These are phyloP conservation scores for Thomomys bottae DNA, from an alignment of 2,113 vertebrate genomes.

Conservation along the genomic window DNA sequence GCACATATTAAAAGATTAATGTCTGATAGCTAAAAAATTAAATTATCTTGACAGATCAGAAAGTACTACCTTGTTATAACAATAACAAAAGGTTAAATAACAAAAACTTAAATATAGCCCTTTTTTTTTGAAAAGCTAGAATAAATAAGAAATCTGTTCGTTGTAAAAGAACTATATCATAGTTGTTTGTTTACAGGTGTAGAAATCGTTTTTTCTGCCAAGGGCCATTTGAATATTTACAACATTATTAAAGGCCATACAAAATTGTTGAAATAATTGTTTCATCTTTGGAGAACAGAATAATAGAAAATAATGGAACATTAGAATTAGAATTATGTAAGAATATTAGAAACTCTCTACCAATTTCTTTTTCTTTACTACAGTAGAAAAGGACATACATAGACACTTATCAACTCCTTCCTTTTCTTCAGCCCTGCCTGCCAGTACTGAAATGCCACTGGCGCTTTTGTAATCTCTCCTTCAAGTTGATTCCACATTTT, in stretches of 20 bases:
- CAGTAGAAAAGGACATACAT: conserved; percentile 11
- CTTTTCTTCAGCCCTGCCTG: background rate
- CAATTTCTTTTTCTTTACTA: conserved; percentile 26
- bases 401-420: background rate
- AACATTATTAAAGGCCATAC: too few species aligned
- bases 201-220: too few species aligned
- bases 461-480: background rate
- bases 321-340: background rate
- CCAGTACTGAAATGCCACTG: background rate
- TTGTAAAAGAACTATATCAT: background rate
- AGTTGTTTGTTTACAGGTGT: background rate
- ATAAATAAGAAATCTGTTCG: conserved; percentile 41
- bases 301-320: background rate
- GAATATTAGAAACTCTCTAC: background rate
- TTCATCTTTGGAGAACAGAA: conserved; percentile 4
- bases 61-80: background rate
- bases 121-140: conserved; percentile 33
- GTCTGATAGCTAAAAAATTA: background rate
- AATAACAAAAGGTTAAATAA: conserved; percentile 48
- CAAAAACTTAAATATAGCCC: background rate
- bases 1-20: conserved; percentile 13
- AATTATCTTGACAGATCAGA: too few species aligned
- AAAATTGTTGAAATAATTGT: background rate
- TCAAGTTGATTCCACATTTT: conserved; percentile 11
- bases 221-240: too few species aligned